Base-by-base conservation (phyloP, 2,888 invertebrate species). In the Sipha maydis region DNA sequence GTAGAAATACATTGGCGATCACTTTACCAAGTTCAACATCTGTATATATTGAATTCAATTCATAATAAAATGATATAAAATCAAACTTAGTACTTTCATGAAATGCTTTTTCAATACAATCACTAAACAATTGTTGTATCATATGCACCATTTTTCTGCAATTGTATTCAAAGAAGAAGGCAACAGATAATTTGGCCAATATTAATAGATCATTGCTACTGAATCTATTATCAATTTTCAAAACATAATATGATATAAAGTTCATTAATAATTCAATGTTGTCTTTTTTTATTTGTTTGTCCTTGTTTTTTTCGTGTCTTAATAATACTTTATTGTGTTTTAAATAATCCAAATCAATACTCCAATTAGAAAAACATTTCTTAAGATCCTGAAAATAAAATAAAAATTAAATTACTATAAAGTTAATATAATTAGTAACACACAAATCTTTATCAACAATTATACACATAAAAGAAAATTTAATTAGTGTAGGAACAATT, bases 31-130 rank as follows among this genome's bases (percentile, higher is more conserved):
- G 21, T 25, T 28, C 25, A 17, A 25, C 3, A 9, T 80, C 4
- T 19, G 19, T 28, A 41, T 67, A 31, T 8, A 1, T 28, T 3
- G 73, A 56, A 21, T 41, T 75, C 11, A 88, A 7, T 61, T 21
- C 80, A 80, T 88, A 25, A 75, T 31, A 17, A 80, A 73, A 88
- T 61, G 31, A 2, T 28, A 75, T 80, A 25, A 88, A 80, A 41
- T 14, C 41, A 61, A 34, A 41, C 0, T 80, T 41, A 31, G 61
- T 17, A 5, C 61, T 25, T 25, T 61, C 48, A 31, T 61, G 3
- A 0, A 88, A 82, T 28, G 80, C 73, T n/a, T n/a, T 61, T 41
- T 88, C 80, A 31, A 88, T 41, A 31, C 86, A 80, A 88, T 4
- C 19, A 38, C 9, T 41, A 75, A 88, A 88, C 41, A 88, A 38